These are phyloP conservation scores for Yponomeuta sedellus DNA, from an alignment of 2,888 invertebrate genomes.

Conservation along the genomic window DNA sequence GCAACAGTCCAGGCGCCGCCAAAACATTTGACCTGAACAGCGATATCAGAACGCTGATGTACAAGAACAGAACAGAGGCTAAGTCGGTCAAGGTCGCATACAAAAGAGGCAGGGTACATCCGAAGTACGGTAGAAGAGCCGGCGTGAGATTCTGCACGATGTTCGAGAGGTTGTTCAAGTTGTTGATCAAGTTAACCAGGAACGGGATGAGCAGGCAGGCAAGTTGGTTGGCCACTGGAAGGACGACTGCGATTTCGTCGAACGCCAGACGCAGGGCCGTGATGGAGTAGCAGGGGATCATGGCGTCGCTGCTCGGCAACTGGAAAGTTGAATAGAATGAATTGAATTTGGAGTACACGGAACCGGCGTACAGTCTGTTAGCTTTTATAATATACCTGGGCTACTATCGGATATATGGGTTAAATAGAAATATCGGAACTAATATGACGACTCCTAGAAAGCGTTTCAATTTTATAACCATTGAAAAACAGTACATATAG, in stretches of 20 bases:
- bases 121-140: constrained; percentile 61
- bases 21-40: constrained; percentile 61
- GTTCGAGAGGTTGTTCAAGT: constrained; percentile 62
- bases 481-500: no score
- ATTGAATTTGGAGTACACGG: no score
- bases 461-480: no score
- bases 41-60: constrained; percentile 62
- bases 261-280: constrained; percentile 59
- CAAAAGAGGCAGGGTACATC: constrained; percentile 57
- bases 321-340: constrained; percentile 26
- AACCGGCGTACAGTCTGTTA: no score
- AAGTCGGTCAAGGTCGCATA: constrained; percentile 64
- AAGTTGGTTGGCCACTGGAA: constrained; percentile 60
- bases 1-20: constrained; percentile 52
- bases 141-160: constrained; percentile 66
- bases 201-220: constrained; percentile 60
- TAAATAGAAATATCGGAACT: no score
- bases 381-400: no score
- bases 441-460: no score
- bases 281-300: constrained; percentile 66
- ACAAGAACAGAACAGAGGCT: constrained; percentile 61
- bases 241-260: constrained; percentile 57
- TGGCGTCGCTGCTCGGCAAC: constrained; percentile 49
- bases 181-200: constrained; percentile 62
- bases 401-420: no score